Evolutionary conservation across 2,888 invertebrate species (phyloP).

Genomic region (Antheraea yamamai): DNA sequence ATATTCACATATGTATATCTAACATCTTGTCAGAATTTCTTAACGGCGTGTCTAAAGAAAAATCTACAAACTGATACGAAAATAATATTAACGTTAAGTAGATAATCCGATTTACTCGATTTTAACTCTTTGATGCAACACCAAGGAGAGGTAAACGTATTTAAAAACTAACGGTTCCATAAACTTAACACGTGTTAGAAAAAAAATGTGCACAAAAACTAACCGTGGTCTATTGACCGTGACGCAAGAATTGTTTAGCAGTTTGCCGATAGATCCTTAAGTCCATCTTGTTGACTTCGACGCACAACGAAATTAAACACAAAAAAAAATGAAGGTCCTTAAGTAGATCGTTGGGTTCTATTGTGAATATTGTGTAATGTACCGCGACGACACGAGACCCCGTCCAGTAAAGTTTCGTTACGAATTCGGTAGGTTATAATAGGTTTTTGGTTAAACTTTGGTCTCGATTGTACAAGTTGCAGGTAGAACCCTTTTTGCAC

Average conservation of each 20-base stretch:
- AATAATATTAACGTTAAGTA: slow-evolving; percentile 25
- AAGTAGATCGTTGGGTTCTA: slow-evolving; percentile 73
- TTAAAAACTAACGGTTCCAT: slow-evolving; percentile 57
- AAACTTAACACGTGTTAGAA: slow-evolving; percentile 40
- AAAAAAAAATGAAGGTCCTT: slow-evolving; percentile 69
- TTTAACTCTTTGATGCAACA: slow-evolving; percentile 48
- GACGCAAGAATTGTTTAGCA: slow-evolving; percentile 81
- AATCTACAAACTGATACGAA: neutral
- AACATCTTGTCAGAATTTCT: neutral
- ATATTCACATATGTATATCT: neutral
- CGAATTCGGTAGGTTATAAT: slow-evolving; percentile 25
- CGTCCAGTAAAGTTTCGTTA: slow-evolving; percentile 48
- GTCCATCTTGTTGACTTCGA: slow-evolving; percentile 79
- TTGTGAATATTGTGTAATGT: slow-evolving; percentile 80
- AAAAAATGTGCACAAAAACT: slow-evolving; percentile 61
- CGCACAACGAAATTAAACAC: slow-evolving; percentile 65
- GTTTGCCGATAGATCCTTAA: slow-evolving; percentile 70
- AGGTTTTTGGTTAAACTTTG: slow-evolving; percentile 38
- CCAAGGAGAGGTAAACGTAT: slow-evolving; percentile 52
- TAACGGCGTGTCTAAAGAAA: neutral
- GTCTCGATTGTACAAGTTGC: slow-evolving; percentile 49
- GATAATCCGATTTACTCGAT: slow-evolving; percentile 49
- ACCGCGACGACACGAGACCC: slow-evolving; percentile 69
- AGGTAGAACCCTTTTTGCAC: slow-evolving; percentile 81
- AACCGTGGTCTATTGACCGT: slow-evolving; percentile 74